Base-by-base conservation (phyloP, 2,797 vertebrate species). In the Thunnus albacares region DNA sequence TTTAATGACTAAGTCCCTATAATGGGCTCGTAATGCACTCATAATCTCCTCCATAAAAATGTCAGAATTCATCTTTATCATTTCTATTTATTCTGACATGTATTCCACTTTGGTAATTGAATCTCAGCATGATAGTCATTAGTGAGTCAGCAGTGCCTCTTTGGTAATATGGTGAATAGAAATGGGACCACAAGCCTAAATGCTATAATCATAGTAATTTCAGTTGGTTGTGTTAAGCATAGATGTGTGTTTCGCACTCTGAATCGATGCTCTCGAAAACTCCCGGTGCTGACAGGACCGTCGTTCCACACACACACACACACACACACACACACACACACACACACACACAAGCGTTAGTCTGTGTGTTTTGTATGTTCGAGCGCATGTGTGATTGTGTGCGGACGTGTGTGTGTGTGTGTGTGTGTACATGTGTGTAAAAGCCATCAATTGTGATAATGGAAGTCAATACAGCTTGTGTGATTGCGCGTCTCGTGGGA, bases 361-460 rank as follows among this genome's bases (percentile, higher is more conserved):
- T 74, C 30, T 45, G 9, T 53, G 62, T 30, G 49, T 75, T 69
- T 24, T 75, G 49, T 24, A 24, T 51, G 59, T 66, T 56, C 63
- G 38, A 41, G 35, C 62, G 28, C 26, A 45, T 28, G 35, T 17
- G 4, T 49, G 45, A 71, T 68, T 67, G 62, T 62, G 52, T 28
- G 60, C 11, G 8, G 35, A 49, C 69, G 22, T 30, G 43, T 59
- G 61, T 55, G 17, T 56, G 22, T 30, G 43, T 59, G 61, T 55
- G 17, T 56, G 68, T 24, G 9, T 56, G 68, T n/a, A 7, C 33
- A 35, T 12, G 58, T 70, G 74, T 60, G 77, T 75, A 55, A 63
- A 75, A 78, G 45, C 62, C 80, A 83, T 75, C 78, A 81, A 62
- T 77, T 82, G 82, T 79, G 51, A 88, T 92, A 88, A 92, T 89